A percentile compares a stretch with the other conserved stretches of the same genome.
phyloP scores from a whole-genome alignment of 2,888 invertebrate species.

The Athripsodes cinereus region DNA sequence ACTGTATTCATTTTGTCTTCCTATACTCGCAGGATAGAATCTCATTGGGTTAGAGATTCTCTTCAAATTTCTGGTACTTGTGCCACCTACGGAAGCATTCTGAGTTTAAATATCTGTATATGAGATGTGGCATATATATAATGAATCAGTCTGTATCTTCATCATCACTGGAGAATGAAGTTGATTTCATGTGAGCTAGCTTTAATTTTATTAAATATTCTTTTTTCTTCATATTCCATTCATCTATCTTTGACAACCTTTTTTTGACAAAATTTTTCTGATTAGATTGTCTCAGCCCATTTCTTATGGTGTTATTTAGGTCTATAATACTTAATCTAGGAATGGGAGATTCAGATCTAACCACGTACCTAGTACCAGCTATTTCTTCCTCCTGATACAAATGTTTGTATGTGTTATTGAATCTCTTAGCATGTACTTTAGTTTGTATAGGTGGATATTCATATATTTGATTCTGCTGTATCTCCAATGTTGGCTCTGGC shows the following conservation, averaged over 20 bases:
- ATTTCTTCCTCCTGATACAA: constrained; percentile 13
- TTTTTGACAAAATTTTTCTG: constrained; percentile 9
- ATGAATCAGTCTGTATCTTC: background rate
- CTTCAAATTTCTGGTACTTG: no score
- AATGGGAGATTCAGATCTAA: constrained; percentile 14
- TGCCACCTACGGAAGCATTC: no score
- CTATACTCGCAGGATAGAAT: no score
- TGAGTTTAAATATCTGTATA: no score
- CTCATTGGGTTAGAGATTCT: no score
- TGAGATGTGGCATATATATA: no score
- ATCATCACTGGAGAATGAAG: background rate
- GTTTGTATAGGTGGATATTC: constrained; percentile 20
- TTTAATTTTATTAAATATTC: constrained; percentile 9
- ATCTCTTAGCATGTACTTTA: constrained; percentile 18
- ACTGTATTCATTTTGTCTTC: no score
- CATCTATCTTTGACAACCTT: constrained; percentile 14
- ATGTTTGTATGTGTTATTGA: constrained; percentile 6
- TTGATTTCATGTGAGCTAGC: background rate
- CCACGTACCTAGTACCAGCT: constrained; percentile 3
- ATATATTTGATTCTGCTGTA: constrained; percentile 5
- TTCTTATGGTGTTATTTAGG: constrained; percentile 25
- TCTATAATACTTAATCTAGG: constrained; percentile 24
- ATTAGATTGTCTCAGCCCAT: constrained; percentile 16
- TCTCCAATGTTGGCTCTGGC: constrained; percentile 15
- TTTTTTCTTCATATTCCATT: constrained; percentile 20